These are phyloP conservation scores for Andrena bicolor DNA, from an alignment of 2,888 invertebrate species.

Conservation along the genomic window DNA sequence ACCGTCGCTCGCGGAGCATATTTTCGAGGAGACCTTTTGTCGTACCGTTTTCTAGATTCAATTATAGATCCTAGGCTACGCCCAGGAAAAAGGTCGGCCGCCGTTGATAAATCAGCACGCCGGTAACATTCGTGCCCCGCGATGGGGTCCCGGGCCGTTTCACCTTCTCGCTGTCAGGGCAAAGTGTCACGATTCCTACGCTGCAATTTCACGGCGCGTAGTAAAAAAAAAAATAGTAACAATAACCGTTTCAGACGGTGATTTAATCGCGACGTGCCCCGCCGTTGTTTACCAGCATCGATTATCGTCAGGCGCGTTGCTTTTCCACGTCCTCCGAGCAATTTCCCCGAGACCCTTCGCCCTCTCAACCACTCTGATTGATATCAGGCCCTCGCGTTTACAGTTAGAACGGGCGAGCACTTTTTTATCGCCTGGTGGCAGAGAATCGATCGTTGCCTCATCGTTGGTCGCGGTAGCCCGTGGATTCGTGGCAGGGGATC, in stretches of 20 bases:
- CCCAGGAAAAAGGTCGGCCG: conserved; percentile 53
- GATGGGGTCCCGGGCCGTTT: conserved; percentile 39
- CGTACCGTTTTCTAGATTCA: conserved; percentile 69
- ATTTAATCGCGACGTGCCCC: conserved; percentile 9
- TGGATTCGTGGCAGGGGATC: conserved; percentile 51
- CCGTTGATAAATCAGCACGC: conserved; percentile 57
- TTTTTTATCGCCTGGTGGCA: conserved; percentile 24
- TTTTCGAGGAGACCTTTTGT: conserved; percentile 56
- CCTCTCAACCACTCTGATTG: background rate
- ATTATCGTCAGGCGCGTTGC: conserved; percentile 3
- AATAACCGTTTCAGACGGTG: conserved; percentile 10
- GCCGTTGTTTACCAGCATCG: background rate
- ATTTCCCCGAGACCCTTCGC: conserved; percentile 1
- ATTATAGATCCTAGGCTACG: conserved; percentile 72
- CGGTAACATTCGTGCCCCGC: conserved; percentile 42
- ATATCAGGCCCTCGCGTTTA: background rate
- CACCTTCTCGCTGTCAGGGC: conserved; percentile 40
- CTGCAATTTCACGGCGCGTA: conserved; percentile 33
- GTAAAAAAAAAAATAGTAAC: background rate
- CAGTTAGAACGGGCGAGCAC: conserved; percentile 6
- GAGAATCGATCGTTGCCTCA: conserved; percentile 24
- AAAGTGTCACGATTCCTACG: conserved; percentile 48
- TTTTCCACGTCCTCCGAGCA: background rate
- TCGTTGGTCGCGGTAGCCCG: background rate
- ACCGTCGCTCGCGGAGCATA: conserved; percentile 22